Base-by-base conservation (phyloP, 1,140 invertebrate genomes). In the Pseudobourletiella spinata region DNA sequence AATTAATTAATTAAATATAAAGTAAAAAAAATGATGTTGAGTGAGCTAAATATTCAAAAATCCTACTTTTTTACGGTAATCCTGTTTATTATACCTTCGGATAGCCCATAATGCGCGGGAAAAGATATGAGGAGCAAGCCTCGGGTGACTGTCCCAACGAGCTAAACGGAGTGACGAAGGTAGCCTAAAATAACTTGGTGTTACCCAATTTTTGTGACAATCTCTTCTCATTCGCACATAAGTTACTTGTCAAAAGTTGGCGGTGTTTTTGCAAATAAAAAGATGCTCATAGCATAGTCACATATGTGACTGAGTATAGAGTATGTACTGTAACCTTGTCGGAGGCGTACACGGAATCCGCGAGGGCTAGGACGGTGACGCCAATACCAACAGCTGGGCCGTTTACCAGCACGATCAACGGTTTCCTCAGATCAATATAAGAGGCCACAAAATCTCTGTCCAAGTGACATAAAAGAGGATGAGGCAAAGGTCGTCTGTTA, bases 401-500 rank as follows among this genome's bases (percentile, higher is more conserved):
- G 74, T 86, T 83, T 2, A 86, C 74, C 16, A 82, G 70, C 15
- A 74, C 80, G 42, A 86, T 76, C 30, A 85, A 64, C 3, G 82
- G 82, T 67, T 86, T 86, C 0, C 80, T 76, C 69, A 82, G 83
- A 59, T 84, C 79, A 63, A 85, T 84, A 65, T 82, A 81, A 2
- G 81, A 70, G 46, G 69, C 71, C 11, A 85, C 78, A 75, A 80
- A 85, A n/a, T 76, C 76, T 76, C 72, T 55, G 71, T n/a, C n/a
- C 72, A 67, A 60, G 58, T 63, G 64, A 39, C n/a, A 39, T 11
- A 11, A 39, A 39, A 11, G 8, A 39, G n/a, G 8, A 57, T 63
- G 15, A 35, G 18, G 15, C 25, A 68, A 58, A 48, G 28, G 15
- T 43, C 2, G 11, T 59, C 35, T 25, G 1, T 15, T 2, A 29